These are phyloP conservation scores for Palythoa heliodiscus DNA, from an alignment of 92 coral and sea anemone species.

Conservation along the genomic window DNA sequence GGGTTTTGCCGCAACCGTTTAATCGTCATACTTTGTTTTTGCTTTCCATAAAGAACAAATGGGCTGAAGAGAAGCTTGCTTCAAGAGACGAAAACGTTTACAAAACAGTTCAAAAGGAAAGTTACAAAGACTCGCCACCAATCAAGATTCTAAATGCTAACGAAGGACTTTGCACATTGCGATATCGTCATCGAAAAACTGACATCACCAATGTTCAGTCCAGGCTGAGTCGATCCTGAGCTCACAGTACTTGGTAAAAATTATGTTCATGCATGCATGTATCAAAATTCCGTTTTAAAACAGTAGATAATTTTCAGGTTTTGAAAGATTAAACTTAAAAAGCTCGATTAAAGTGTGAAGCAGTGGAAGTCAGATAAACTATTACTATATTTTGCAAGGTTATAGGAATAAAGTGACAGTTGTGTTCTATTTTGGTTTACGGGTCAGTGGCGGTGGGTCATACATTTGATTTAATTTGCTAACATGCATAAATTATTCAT, in stretches of 20 bases:
- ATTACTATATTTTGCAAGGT: too few relatives aligned
- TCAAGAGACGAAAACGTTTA: conserved; percentile 25
- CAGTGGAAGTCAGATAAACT: too few relatives aligned
- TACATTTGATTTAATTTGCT: too few relatives aligned
- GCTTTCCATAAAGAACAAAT: conserved; percentile 18
- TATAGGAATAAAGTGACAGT: too few relatives aligned
- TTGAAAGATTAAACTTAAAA: too few relatives aligned
- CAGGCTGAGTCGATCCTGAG: background rate
- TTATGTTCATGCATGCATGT: too few relatives aligned
- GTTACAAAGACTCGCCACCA: conserved; percentile 32
- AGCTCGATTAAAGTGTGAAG: too few relatives aligned
- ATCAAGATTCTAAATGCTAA: conserved; percentile 24
- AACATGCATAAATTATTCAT: too few relatives aligned
- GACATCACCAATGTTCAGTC: conserved; percentile 5
- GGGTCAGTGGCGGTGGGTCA: too few relatives aligned
- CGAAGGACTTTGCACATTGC: conserved; percentile 20
- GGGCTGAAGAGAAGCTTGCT: conserved; percentile 31
- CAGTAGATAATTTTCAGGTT: too few relatives aligned
- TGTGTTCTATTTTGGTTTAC: too few relatives aligned
- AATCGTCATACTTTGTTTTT: background rate
- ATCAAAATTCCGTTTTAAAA: too few relatives aligned
- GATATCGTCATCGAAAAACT: conserved; percentile 40
- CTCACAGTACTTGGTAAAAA: background rate
- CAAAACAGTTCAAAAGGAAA: conserved; percentile 27
- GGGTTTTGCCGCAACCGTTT: background rate